Base-by-base conservation (phyloP, 2,113 vertebrate genomes). In the Eretmochelys imbricata region DNA sequence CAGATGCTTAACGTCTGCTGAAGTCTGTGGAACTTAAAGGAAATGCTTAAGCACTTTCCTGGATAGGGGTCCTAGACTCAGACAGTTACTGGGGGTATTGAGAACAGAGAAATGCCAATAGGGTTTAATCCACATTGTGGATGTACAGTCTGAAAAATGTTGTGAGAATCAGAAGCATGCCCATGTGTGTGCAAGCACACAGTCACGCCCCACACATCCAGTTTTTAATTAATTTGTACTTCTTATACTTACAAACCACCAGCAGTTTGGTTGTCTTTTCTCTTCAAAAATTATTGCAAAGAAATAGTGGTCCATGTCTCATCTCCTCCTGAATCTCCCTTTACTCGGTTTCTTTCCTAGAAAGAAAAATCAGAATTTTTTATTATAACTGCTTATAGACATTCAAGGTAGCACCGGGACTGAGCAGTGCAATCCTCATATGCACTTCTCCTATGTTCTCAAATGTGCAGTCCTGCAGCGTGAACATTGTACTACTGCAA, bases 341-440 rank as follows among this genome's bases (percentile, higher is more conserved):
- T 65, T 35, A 6, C 6, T 10, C 10, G 13, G 1, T 8, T 13
- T 82, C 65, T 80, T 29, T 65, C 10, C 24, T 19, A 51, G 50
- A 3, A 69, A n/a, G 35, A 69, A 69, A 69, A 69, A 69, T 69
- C 65, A n/a, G 35, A n/a, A n/a, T 69, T n/a, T 65, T n/a, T 20
- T 69, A 69, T n/a, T n/a, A n/a, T 8, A 69, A 4, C 17, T 19
- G 65, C 35, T n/a, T 49, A 90, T 29, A 10, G 38, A 25, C 8
- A 17, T 46, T 22, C 84, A 3, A 65, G 76, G 57, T 78, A 82
- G n/a, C 53, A 51, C 6, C 4, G 49, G 3, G 10, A 16, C 49
- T 0, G 25, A 54, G 16, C 22, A 13, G 22, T 31, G 24, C 31
- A 9, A 9, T 49, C 31, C 25, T 83, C 7, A 0, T 49, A 29